phyloP scores from a whole-genome alignment of 1,140 invertebrate genomes.

The Drosophila nigromelanica region DNA sequence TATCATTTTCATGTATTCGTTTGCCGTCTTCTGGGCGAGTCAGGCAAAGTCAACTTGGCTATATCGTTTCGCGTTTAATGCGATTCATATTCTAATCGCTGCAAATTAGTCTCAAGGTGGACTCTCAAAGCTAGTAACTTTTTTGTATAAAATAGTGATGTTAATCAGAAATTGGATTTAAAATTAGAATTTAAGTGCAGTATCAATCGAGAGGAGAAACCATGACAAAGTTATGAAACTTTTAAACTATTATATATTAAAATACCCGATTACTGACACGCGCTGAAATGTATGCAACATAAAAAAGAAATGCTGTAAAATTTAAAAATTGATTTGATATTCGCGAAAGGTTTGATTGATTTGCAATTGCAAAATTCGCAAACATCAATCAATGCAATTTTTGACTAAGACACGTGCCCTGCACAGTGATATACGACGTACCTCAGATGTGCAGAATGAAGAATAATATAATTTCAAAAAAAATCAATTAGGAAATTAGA shows the following conservation, averaged over 20 bases:
- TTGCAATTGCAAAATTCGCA: constrained; percentile 34
- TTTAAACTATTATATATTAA: not conserved
- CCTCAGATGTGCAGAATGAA: constrained; percentile 47
- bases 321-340: constrained; percentile 7
- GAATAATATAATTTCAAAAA: constrained; percentile 9
- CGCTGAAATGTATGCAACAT: not conserved
- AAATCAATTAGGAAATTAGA: constrained; percentile 56
- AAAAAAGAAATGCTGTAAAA: too few species aligned
- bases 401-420: constrained; percentile 50
- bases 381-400: constrained; percentile 57
- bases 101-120: constrained; percentile 25
- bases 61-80: constrained; percentile 36
- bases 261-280: not conserved
- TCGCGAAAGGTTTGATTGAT: constrained; percentile 66
- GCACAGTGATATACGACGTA: constrained; percentile 51
- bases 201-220: too few species aligned
- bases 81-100: constrained; percentile 24
- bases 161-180: too few species aligned
- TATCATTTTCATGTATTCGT: constrained; percentile 70
- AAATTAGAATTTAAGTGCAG: not conserved
- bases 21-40: constrained; percentile 14
- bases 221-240: not conserved
- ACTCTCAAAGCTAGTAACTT: too few species aligned
- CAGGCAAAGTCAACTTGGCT: constrained; percentile 2
- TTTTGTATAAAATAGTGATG: not conserved